Evolutionary conservation across 2,888 invertebrate species (phyloP).

Genomic region (Eupithecia subfuscata): DNA sequence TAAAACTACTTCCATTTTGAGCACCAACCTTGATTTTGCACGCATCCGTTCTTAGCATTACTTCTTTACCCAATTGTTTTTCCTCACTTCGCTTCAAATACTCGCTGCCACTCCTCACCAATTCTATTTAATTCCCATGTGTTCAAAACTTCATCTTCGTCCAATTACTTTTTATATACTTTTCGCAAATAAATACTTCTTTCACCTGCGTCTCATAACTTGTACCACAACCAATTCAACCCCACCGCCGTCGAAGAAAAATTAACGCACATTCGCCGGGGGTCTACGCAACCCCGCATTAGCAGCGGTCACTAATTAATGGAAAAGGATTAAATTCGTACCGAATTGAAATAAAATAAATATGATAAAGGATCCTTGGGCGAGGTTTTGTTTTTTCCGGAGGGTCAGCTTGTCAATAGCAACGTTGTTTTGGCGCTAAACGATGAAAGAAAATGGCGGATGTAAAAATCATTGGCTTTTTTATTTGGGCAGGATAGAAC

Average conservation of each 20-base stretch:
- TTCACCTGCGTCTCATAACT: slow-evolving; percentile 33
- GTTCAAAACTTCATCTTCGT: no score
- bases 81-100: neutral
- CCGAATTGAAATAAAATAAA: slow-evolving; percentile 84
- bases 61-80: neutral
- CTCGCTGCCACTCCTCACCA: neutral
- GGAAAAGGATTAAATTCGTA: slow-evolving; percentile 84
- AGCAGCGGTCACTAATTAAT: slow-evolving; percentile 83
- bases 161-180: neutral
- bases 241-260: slow-evolving; percentile 74
- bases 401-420: slow-evolving; percentile 66
- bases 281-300: slow-evolving; percentile 69
- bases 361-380: slow-evolving; percentile 79
- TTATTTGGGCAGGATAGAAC: slow-evolving; percentile 5
- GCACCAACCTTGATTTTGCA: slow-evolving; percentile 3
- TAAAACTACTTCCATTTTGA: slow-evolving; percentile 20
- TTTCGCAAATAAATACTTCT: neutral
- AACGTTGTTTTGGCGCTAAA: slow-evolving; percentile 53
- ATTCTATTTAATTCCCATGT: no score
- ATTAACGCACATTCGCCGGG: slow-evolving; percentile 71
- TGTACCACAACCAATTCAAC: slow-evolving; percentile 51
- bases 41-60: neutral
- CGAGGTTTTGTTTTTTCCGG: slow-evolving; percentile 46
- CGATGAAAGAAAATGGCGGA: slow-evolving; percentile 40
- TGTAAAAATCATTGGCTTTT: slow-evolving; percentile 12